Conservation (phyloP, 2,888 invertebrate species). For the Nomada fucata region DNA sequence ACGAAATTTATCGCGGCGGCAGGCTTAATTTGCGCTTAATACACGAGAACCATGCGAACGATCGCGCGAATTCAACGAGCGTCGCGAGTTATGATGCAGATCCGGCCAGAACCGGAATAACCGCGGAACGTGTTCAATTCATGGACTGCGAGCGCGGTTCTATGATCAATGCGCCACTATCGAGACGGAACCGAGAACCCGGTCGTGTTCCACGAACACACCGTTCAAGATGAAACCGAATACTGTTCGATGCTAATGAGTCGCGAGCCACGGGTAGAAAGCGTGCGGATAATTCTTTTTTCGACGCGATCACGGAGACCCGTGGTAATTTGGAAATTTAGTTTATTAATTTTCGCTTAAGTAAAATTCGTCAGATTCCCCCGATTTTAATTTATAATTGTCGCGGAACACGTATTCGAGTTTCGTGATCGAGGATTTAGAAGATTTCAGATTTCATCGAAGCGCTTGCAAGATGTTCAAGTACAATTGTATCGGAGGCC, state of each 20-base stretch:
- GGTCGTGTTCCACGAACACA: constrained; percentile 42
- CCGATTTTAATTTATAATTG: too few species aligned
- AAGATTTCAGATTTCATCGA: too few species aligned
- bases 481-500: too few species aligned
- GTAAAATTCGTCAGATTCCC: too few species aligned
- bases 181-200: constrained; percentile 47
- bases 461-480: too few species aligned
- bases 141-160: constrained; percentile 34
- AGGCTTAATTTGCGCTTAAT: constrained; percentile 74
- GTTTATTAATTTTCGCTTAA: too few species aligned
- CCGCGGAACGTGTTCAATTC: constrained; percentile 61
- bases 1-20: constrained; percentile 72
- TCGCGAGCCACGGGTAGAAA: not conserved
- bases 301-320: not conserved
- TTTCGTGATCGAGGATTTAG: too few species aligned
- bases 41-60: constrained; percentile 70
- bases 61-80: constrained; percentile 50
- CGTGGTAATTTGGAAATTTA: too few species aligned
- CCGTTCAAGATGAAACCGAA: constrained; percentile 40
- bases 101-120: constrained; percentile 64
- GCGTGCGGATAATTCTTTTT: not conserved
- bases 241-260: constrained; percentile 38
- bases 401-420: too few species aligned
- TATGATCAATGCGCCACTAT: constrained; percentile 65
- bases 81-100: constrained; percentile 57